phyloP scores from a whole-genome alignment of 2,888 invertebrate species.

The Ceraclea dissimilis region DNA sequence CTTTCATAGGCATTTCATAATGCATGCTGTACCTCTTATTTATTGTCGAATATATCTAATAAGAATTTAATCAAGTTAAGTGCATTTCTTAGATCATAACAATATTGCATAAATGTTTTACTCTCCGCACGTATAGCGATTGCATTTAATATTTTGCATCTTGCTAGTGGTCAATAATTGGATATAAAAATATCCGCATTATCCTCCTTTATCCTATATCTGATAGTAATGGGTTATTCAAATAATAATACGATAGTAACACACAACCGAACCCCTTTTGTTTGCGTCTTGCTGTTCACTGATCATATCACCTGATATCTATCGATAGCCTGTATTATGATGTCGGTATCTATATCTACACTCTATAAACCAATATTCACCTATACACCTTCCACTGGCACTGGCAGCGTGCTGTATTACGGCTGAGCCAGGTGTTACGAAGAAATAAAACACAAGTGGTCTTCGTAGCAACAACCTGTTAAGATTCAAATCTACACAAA shows the following conservation, averaged over 20 bases:
- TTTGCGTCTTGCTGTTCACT: constrained; percentile 6
- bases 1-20: no score
- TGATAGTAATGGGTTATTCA: constrained; percentile 16
- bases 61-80: constrained; percentile 9
- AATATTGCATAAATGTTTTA: no score
- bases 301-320: constrained; percentile 11
- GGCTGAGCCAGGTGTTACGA: background rate
- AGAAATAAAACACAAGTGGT: background rate
- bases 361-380: no score
- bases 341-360: no score
- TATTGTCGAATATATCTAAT: no score
- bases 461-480: no score
- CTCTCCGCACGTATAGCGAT: no score
- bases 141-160: no score
- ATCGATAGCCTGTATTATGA: background rate
- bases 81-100: background rate
- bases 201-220: background rate
- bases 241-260: constrained; percentile 6
- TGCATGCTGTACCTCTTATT: no score
- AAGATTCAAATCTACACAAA: no score
- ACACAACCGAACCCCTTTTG: constrained; percentile 5
- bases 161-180: no score
- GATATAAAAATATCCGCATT: no score
- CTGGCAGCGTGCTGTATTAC: background rate
- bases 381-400: background rate